A percentile compares a stretch with the other conserved stretches of the same genome.
phyloP scores from a whole-genome alignment of 2,113 vertebrate species.

The mouse (Mus musculus) region DNA sequence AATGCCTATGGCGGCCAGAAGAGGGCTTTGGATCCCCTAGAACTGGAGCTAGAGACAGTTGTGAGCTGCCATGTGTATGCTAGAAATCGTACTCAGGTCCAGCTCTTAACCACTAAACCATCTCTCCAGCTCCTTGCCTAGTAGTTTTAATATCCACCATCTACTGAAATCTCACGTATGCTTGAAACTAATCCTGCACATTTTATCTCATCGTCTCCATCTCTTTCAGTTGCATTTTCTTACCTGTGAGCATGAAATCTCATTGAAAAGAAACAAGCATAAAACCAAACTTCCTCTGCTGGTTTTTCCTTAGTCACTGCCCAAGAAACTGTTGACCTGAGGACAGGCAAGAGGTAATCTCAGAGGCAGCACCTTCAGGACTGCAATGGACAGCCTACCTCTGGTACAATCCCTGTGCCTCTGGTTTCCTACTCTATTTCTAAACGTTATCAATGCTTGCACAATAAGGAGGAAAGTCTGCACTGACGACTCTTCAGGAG shows the following conservation, averaged over 20 bases:
- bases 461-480: neutral
- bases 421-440: conserved; percentile 1
- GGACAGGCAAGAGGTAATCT: neutral
- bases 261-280: neutral
- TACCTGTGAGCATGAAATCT: neutral
- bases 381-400: neutral
- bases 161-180: neutral
- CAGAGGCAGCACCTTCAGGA: neutral
- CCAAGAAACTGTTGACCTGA: neutral
- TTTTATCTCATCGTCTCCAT: conserved; percentile 24
- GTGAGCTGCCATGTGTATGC: neutral
- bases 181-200: neutral
- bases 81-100: neutral
- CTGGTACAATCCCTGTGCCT: neutral
- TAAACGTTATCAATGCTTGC: neutral
- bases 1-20: neutral
- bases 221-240: neutral
- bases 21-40: neutral
- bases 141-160: neutral
- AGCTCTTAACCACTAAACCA: too few relatives aligned
- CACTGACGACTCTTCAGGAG: neutral
- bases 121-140: neutral
- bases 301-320: neutral
- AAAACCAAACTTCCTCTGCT: neutral
- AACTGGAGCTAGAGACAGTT: neutral